These are phyloP conservation scores for Strigamia crassipes DNA, from an alignment of 2,888 invertebrate species.

Conservation along the genomic window DNA sequence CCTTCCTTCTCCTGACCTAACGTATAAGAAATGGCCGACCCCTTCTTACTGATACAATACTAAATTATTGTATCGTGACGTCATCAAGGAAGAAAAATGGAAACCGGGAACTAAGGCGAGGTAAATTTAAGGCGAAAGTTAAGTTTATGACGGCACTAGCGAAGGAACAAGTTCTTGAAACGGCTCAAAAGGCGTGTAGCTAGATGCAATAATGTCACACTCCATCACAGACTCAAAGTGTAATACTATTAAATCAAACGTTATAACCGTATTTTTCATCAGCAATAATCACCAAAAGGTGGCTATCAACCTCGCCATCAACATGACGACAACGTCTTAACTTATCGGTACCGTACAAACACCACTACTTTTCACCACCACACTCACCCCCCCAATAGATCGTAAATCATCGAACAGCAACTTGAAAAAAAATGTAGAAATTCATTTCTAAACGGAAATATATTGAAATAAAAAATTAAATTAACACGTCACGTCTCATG, in stretches of 20 bases:
- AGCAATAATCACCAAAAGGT: background rate
- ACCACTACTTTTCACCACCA: background rate
- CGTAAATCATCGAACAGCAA: background rate
- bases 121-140: constrained; percentile 11
- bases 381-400: background rate
- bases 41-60: constrained; percentile 16
- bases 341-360: constrained; percentile 7
- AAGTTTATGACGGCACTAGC: constrained; percentile 4
- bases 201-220: constrained; percentile 16
- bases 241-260: constrained; percentile 14
- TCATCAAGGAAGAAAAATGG: background rate
- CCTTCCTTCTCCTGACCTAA: background rate
- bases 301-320: background rate
- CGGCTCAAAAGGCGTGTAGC: constrained; percentile 21
- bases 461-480: background rate
- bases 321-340: background rate
- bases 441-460: background rate
- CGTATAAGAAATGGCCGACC: constrained; percentile 21
- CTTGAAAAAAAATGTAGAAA: background rate
- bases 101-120: constrained; percentile 1
- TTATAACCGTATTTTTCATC: background rate
- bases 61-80: constrained; percentile 21
- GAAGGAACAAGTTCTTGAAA: constrained; percentile 10
- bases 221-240: constrained; percentile 21
- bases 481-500: background rate